Evolutionary conservation across 2,113 vertebrate species (phyloP).

Genomic region (Anguilla rostrata): DNA sequence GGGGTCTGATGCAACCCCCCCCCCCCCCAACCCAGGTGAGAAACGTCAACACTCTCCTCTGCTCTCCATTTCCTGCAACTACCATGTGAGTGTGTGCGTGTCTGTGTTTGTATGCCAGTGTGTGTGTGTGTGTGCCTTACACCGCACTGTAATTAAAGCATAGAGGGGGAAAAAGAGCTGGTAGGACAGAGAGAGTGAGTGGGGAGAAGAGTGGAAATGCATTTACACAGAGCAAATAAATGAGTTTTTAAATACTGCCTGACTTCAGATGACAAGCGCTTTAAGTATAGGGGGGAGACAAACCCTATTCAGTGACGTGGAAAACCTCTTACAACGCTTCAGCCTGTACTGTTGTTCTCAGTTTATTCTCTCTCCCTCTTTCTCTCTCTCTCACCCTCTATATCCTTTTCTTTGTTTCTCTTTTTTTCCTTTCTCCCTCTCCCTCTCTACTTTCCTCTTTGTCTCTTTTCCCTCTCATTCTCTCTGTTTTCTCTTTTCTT

Average conservation of each 20-base stretch:
- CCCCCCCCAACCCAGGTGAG: background rate
- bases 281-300: background rate
- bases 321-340: background rate
- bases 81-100: background rate
- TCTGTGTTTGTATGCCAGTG: too few species aligned
- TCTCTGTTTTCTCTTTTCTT: background rate
- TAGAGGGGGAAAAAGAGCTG: background rate
- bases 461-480: background rate
- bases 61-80: background rate
- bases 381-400: too few species aligned
- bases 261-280: background rate
- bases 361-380: background rate
- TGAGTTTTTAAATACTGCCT: constrained; percentile 4
- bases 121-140: too few species aligned
- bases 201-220: background rate
- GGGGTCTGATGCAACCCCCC: too few species aligned
- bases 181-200: background rate
- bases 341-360: background rate
- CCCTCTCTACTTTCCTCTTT: background rate
- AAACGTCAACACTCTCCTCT: background rate
- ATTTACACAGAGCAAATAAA: background rate
- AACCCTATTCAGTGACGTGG: background rate
- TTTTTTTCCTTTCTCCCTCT: background rate
- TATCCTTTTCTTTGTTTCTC: too few species aligned
- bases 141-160: background rate